Evolutionary conservation across 2,113 vertebrate species (phyloP).

Genomic region (Microtus oregoni): DNA sequence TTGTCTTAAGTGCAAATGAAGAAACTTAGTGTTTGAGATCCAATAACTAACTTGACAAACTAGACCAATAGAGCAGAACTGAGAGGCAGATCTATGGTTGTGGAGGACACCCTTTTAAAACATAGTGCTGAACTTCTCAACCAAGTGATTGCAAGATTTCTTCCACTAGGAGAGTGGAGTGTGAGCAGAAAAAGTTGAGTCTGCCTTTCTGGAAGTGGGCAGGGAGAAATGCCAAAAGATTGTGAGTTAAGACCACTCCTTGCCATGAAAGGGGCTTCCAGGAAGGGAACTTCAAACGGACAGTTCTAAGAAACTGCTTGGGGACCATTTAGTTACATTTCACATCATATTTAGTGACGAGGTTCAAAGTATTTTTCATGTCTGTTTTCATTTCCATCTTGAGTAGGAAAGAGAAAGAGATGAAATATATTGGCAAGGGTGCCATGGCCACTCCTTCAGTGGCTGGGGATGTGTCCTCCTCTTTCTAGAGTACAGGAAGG

Average conservation of each 20-base stretch:
- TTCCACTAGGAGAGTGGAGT: background rate
- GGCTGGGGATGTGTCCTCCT: background rate
- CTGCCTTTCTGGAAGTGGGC: background rate
- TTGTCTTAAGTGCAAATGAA: background rate
- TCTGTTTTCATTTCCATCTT: slow-evolving; percentile 20
- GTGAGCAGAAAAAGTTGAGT: background rate
- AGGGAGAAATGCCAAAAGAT: background rate
- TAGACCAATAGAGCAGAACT: background rate
- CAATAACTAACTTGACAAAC: background rate
- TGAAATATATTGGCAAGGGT: background rate
- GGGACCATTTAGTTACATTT: background rate
- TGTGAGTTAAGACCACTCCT: background rate
- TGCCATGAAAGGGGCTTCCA: background rate
- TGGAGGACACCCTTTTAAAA: background rate
- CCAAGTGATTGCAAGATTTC: background rate
- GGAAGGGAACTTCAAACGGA: background rate
- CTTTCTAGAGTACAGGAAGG: slow-evolving; percentile 40
- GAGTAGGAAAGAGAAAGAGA: slow-evolving; percentile 16
- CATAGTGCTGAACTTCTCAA: background rate
- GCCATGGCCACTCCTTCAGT: background rate
- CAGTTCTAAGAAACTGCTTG: background rate
- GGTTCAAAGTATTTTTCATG: background rate
- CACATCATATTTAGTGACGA: background rate
- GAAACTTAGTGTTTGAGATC: background rate
- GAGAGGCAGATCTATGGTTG: background rate